Percentiles rank a stretch among this genome's conserved stretches.
Evolutionary conservation across 2,797 vertebrate genomes (phyloP).

Genomic region (Chelmon rostratus): DNA sequence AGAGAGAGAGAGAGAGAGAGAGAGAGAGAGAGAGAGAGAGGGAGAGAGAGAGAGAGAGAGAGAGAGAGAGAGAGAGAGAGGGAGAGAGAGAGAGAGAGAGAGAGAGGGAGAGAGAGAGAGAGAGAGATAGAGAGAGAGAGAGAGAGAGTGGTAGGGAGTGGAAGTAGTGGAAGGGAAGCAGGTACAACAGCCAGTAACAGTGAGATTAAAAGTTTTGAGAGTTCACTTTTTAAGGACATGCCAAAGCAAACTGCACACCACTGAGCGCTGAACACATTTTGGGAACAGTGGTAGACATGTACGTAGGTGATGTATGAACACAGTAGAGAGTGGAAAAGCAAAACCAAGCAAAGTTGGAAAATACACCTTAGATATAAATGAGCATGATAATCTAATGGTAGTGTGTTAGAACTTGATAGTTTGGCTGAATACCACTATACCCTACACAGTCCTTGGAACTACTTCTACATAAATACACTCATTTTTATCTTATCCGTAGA

Average conservation of each 20-base stretch:
- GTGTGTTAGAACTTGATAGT: neutral
- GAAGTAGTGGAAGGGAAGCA: slow-evolving; percentile 11
- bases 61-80: neutral
- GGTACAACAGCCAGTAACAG: slow-evolving; percentile 30
- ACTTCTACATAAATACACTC: neutral
- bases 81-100: neutral
- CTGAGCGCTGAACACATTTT: slow-evolving; percentile 34
- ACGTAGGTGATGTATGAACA: slow-evolving; percentile 15
- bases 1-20: neutral
- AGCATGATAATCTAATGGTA: neutral
- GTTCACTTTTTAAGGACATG: slow-evolving; percentile 29
- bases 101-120: slow-evolving; percentile 2
- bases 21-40: neutral
- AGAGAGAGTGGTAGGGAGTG: no score
- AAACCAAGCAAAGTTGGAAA: neutral
- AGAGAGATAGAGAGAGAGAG: neutral
- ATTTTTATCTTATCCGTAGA: neutral
- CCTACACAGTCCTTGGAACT: neutral
- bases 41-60: slow-evolving; percentile 68
- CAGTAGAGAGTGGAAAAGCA: neutral
- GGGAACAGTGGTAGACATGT: slow-evolving; percentile 23
- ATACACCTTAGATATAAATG: neutral
- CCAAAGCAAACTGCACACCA: neutral
- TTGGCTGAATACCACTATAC: no score
- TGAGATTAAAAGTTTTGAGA: slow-evolving; percentile 50